Conservation (phyloP, 2,113 vertebrate genomes). For the Physeter macrocephalus region DNA sequence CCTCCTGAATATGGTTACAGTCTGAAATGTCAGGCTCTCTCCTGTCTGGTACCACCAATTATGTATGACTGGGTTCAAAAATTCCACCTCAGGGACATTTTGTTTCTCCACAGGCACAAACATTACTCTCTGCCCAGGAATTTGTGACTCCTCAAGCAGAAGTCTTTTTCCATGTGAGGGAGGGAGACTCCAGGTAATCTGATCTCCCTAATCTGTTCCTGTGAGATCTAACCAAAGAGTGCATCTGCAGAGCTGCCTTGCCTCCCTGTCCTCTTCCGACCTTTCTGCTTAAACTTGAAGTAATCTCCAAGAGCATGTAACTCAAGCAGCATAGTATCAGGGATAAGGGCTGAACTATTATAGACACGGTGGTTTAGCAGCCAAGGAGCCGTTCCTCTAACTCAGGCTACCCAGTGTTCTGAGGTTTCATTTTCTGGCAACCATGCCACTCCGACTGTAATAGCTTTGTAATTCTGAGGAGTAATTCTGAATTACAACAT, state of each 20-base stretch:
- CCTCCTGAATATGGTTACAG: slow-evolving; percentile 3
- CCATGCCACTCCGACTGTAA: background rate
- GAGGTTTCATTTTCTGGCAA: slow-evolving; percentile 43
- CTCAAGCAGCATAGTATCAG: slow-evolving; percentile 35
- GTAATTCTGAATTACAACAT: slow-evolving; percentile 27
- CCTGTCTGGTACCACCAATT: background rate
- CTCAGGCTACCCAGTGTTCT: background rate
- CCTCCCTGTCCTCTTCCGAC: slow-evolving; percentile 43
- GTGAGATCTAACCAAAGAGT: background rate
- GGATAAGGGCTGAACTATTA: slow-evolving; percentile 56
- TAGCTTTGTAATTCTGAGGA: background rate
- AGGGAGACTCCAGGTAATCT: background rate
- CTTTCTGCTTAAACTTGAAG: slow-evolving; percentile 44
- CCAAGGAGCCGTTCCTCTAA: slow-evolving; percentile 31
- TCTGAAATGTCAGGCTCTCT: background rate
- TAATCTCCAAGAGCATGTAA: slow-evolving; percentile 58
- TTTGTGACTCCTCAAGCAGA: background rate
- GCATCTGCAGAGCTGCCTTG: background rate
- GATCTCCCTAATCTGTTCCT: background rate
- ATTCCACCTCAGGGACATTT: slow-evolving; percentile 3
- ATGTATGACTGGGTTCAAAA: background rate
- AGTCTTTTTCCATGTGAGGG: background rate
- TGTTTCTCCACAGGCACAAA: slow-evolving; percentile 4
- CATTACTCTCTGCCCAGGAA: slow-evolving; percentile 4
- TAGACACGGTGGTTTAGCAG: slow-evolving; percentile 40